Percentiles rank a stretch among this genome's conserved stretches.
phyloP scores from a whole-genome alignment of 64 coral and sea anemone genomes.

The Cladopsammia gracilis region DNA sequence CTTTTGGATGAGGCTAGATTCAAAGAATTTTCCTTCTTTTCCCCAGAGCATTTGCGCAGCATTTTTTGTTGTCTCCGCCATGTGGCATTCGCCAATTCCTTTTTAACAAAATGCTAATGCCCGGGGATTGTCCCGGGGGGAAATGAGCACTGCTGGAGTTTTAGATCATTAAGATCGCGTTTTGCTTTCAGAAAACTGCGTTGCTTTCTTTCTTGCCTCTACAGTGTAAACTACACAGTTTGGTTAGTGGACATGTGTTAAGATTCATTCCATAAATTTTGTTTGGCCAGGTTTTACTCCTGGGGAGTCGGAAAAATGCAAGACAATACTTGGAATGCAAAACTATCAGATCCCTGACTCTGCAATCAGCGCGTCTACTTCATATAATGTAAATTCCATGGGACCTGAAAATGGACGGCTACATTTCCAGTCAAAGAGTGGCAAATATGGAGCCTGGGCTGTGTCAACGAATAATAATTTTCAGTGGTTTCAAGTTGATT shows the following conservation, averaged over 20 bases:
- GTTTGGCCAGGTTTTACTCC: conserved; percentile 18
- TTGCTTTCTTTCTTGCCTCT: too few relatives aligned
- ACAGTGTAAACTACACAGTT: background rate
- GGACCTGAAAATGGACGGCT: conserved; percentile 50
- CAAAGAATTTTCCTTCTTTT: too few relatives aligned
- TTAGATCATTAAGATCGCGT: too few relatives aligned
- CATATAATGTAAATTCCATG: background rate
- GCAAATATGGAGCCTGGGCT: conserved; percentile 37
- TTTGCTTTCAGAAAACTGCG: too few relatives aligned
- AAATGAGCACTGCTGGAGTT: too few relatives aligned
- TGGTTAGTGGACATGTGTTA: too few relatives aligned
- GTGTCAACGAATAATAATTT: conserved; percentile 4
- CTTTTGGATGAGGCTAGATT: too few relatives aligned
- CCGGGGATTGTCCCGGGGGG: too few relatives aligned
- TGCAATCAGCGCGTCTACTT: conserved; percentile 49
- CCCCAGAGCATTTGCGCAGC: too few relatives aligned
- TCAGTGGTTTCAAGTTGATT: conserved; percentile 62
- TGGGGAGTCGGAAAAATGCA: background rate
- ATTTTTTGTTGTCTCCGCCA: too few relatives aligned
- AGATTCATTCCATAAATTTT: background rate
- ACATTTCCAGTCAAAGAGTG: conserved; percentile 26
- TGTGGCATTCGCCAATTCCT: too few relatives aligned
- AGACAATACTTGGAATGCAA: conserved; percentile 45
- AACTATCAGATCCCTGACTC: conserved; percentile 39
- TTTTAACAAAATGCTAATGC: too few relatives aligned